phyloP scores from a whole-genome alignment of 1,140 invertebrate species.

The Polypedilum vanderplanki region DNA sequence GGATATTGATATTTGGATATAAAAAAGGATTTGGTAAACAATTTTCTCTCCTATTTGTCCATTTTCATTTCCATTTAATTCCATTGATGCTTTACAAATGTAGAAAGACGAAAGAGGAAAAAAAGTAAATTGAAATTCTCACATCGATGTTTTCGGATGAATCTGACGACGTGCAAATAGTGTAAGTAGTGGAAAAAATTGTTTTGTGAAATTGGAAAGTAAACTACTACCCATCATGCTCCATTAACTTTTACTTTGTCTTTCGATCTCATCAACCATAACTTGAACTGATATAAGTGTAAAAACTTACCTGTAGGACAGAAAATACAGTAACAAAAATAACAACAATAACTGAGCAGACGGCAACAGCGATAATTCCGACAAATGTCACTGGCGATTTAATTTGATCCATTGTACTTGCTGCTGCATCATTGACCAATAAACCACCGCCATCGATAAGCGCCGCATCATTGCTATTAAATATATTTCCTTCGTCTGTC shows the following conservation, averaged over 20 bases:
- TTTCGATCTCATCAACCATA: neutral
- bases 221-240: conserved; percentile 6
- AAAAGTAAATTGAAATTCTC: no score
- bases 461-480: conserved; percentile 32
- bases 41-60: conserved; percentile 2
- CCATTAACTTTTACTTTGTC: neutral
- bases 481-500: conserved; percentile 37
- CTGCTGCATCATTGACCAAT: conserved; percentile 38
- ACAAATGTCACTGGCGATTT: conserved; percentile 49
- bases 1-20: conserved; percentile 15
- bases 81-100: neutral
- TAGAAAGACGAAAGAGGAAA: no score
- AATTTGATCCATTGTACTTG: conserved; percentile 43
- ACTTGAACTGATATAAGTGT: no score
- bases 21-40: conserved; percentile 15
- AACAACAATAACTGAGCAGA: conserved; percentile 56
- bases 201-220: neutral
- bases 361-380: conserved; percentile 56
- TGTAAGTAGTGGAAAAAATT: neutral
- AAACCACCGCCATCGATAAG: conserved; percentile 39
- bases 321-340: conserved; percentile 60
- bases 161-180: conserved; percentile 8
- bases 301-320: conserved; percentile 53
- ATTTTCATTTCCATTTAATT: neutral
- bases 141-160: no score